These are phyloP conservation scores for Procavia capensis DNA, from an alignment of 2,113 vertebrate genomes.

Conservation along the genomic window DNA sequence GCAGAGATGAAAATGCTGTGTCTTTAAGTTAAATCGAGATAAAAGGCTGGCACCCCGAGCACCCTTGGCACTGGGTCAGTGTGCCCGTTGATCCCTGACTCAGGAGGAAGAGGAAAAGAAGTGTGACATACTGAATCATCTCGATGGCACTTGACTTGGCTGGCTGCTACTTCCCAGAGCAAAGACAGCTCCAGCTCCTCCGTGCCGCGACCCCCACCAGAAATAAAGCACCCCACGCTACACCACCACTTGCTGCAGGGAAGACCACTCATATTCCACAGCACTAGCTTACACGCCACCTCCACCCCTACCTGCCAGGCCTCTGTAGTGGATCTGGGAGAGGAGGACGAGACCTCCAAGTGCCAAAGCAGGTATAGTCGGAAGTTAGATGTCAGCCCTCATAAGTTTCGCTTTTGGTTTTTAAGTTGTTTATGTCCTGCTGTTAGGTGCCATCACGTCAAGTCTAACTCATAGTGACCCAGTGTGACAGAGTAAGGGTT, in stretches of 20 bases:
- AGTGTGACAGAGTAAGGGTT: not conserved
- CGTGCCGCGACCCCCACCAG: not conserved
- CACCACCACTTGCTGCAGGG: not conserved
- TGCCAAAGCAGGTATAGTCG: too few relatives aligned
- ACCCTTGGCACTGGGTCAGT: not conserved
- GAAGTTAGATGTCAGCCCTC: not conserved
- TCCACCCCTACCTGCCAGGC: too few relatives aligned
- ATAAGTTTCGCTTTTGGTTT: not conserved
- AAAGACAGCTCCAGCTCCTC: not conserved
- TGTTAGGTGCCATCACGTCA: not conserved
- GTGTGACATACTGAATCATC: slow-evolving; percentile 60
- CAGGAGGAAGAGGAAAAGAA: slow-evolving; percentile 69
- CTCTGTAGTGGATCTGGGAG: not conserved
- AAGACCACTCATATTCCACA: rapidly evolving
- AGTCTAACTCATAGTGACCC: not conserved
- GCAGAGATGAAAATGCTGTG: not conserved
- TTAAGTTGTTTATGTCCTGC: not conserved
- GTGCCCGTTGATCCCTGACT: slow-evolving; percentile 63
- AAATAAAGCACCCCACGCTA: rapidly evolving
- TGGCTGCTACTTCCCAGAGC: slow-evolving; percentile 59
- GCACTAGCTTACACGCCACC: rapidly evolving
- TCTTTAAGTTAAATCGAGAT: not conserved
- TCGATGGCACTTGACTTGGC: too few relatives aligned
- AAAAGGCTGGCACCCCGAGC: not conserved
- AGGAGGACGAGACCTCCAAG: not conserved